Evolutionary conservation across 2,888 invertebrate genomes (phyloP), one percentile per base, ranked within the genome.

Genomic region (Gnatocerus cornutus): DNA sequence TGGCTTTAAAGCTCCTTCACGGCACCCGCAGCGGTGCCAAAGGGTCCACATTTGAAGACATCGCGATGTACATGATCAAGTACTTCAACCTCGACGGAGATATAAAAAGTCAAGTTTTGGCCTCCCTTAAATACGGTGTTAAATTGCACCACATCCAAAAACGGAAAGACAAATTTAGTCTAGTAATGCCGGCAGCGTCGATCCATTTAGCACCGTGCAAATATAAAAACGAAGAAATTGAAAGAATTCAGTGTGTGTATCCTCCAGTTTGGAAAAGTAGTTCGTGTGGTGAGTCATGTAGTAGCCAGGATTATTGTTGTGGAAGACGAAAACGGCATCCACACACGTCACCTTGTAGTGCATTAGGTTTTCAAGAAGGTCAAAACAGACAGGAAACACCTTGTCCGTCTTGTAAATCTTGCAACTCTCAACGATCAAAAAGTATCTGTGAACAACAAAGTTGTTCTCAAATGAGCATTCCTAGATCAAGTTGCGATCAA

Each of bases 151-250:
- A 76, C 41, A 52, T 78, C 10, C 41, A 58, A 3, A 78, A 73
- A 64, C 65, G 53, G 16, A 73, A 70, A 10, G 75, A 73, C 2
- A 56, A 62, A 16, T 78, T 75, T 50, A 33, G 52, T 6, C 50
- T 79, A n/a, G 37, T 76, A 8, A 58, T 71, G 37, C 77, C 77
- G 5, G 77, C 75, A 6, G 76, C 78, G 1, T 69, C 72, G 7
- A 45, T 46, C 55, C 74, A 77, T 5, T 48, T 73, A 9, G 72
- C 76, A 14, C 77, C 78, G 1, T 65, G 48, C 10, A 53, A 68
- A 3, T 76, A 73, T 41, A 65, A 76, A 12, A 73, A 74, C 52
- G 73, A 72, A 12, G 72, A 74, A 66, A 53, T 76, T 6, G 70
- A 75, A 43, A 68, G 73, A 33, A 71, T 78, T 45, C 69, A 73